Percentiles rank a stretch among this genome's conserved stretches.
phyloP scores from a whole-genome alignment of 2,797 vertebrate species.

The Poeciliopsis gracilis region DNA sequence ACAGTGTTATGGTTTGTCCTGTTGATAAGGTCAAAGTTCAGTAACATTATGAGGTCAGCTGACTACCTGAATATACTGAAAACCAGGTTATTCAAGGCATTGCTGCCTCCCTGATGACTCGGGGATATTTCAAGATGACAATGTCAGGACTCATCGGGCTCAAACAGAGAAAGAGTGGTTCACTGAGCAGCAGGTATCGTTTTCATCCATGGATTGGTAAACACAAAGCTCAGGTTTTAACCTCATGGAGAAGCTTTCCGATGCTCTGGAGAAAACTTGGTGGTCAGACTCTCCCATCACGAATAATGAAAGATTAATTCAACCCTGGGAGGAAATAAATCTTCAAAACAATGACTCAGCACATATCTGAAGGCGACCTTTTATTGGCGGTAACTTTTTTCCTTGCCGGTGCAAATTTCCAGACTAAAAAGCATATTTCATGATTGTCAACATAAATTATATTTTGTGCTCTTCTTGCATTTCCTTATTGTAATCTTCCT shows the following conservation, averaged over 20 bases:
- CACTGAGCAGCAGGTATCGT: neutral
- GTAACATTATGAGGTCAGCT: neutral
- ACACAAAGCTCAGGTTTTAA: neutral
- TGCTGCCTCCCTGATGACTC: neutral
- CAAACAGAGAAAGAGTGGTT: neutral
- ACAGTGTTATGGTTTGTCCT: neutral
- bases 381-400: neutral
- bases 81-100: neutral
- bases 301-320: neutral
- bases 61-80: neutral
- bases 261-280: neutral
- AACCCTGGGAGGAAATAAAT: too few species aligned
- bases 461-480: neutral
- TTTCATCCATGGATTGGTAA: neutral
- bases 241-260: neutral
- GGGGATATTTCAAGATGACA: too few species aligned
- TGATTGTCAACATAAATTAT: neutral
- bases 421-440: neutral
- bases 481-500: neutral
- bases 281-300: neutral
- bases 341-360: neutral
- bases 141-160: neutral
- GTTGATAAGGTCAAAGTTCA: neutral
- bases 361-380: neutral
- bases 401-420: neutral